Percentiles rank a stretch among this genome's conserved stretches.
Conservation (phyloP, 2,888 invertebrate species). For the Aphodius sticticus region DNA sequence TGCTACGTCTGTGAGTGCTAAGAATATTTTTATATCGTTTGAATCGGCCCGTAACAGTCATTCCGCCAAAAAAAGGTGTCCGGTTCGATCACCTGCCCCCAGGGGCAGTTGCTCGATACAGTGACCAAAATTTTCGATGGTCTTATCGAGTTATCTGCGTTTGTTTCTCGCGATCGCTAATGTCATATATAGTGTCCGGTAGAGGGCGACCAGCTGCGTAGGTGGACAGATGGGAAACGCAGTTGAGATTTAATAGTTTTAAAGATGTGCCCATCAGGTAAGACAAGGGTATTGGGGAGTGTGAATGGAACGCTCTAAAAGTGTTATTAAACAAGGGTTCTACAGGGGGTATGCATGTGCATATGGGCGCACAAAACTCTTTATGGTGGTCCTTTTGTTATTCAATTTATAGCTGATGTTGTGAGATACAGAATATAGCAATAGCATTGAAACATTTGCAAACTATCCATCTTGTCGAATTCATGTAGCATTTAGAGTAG, state of each 20-base stretch:
- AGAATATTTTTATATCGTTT: constrained; percentile 4
- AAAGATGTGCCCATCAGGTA: neutral
- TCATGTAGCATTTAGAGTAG: too few species aligned
- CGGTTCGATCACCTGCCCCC: neutral
- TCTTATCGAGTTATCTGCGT: neutral
- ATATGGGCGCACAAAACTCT: neutral
- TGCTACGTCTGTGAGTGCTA: neutral
- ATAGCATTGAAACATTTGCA: too few species aligned
- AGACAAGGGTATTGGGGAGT: neutral
- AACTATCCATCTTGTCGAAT: too few species aligned
- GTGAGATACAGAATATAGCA: neutral
- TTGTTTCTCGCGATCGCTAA: neutral
- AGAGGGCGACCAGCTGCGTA: neutral
- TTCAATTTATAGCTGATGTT: neutral
- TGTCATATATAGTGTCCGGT: neutral
- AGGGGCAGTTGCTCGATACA: constrained; percentile 4
- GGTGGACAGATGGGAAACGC: constrained; percentile 4
- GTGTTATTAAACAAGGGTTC: neutral
- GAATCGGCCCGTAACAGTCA: neutral
- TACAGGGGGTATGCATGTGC: neutral
- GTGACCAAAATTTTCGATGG: neutral
- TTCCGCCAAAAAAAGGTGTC: constrained; percentile 4
- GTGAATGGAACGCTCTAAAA: neutral
- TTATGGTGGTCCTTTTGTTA: neutral
- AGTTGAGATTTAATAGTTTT: constrained; percentile 4